Evolutionary conservation across 2,113 vertebrate genomes (phyloP).

Genomic region (Vulpes ferrilata): DNA sequence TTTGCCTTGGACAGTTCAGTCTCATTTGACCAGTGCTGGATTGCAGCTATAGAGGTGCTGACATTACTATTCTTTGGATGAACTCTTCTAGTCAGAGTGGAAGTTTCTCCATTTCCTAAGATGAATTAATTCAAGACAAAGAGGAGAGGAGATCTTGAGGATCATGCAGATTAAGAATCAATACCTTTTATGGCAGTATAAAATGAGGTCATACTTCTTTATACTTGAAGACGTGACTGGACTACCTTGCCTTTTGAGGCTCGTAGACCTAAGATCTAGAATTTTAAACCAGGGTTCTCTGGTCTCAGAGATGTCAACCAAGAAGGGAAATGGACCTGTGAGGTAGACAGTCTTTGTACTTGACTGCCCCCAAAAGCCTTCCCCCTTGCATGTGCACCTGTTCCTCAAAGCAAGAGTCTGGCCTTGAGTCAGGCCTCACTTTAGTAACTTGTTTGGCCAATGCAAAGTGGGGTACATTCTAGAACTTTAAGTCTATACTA

Average conservation of each 20-base stretch:
- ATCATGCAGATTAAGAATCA: not conserved
- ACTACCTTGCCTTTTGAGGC: not conserved
- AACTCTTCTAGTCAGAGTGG: not conserved
- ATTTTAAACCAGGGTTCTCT: not conserved
- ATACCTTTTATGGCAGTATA: not conserved
- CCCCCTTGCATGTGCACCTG: rapidly evolving
- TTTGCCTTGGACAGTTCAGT: not conserved
- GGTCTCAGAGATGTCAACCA: not conserved
- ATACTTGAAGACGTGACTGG: too few relatives aligned
- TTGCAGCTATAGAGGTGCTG: not conserved
- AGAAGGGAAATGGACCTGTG: not conserved
- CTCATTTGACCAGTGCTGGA: not conserved
- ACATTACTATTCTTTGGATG: not conserved
- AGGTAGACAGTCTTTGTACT: not conserved
- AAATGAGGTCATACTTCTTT: not conserved
- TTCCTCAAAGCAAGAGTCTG: not conserved
- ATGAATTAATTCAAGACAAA: not conserved
- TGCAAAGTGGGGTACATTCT: not conserved
- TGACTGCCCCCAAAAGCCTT: not conserved
- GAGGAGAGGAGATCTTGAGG: not conserved
- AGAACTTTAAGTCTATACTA: not conserved
- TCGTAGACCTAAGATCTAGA: not conserved
- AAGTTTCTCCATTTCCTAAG: not conserved
- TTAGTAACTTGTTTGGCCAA: not conserved
- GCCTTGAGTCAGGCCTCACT: not conserved